These are phyloP conservation scores for Pemphredon lugubris DNA, from an alignment of 2,888 invertebrate species.

Conservation along the genomic window DNA sequence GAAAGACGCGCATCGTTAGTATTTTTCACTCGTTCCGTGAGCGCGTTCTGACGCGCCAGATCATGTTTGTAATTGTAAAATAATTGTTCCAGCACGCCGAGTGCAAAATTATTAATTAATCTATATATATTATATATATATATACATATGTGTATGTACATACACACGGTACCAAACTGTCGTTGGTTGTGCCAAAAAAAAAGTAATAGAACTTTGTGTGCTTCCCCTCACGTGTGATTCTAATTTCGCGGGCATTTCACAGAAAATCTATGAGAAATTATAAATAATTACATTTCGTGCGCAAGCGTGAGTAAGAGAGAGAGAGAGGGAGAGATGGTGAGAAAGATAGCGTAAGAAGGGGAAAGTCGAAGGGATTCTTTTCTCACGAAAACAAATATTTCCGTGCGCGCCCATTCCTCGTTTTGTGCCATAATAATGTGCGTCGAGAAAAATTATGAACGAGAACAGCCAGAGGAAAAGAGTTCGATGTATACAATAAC, in stretches of 20 bases:
- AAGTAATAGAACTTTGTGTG: conserved; percentile 44
- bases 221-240: conserved; percentile 62
- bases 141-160: conserved; percentile 49
- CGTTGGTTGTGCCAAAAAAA: conserved; percentile 72
- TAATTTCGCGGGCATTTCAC: conserved; percentile 67
- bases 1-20: conserved; percentile 43
- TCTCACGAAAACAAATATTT: conserved; percentile 35
- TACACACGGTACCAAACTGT: conserved; percentile 70
- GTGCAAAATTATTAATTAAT: conserved; percentile 50
- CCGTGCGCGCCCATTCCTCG: conserved; percentile 42
- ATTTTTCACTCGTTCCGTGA: conserved; percentile 46
- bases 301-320: conserved; percentile 12
- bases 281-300: conserved; percentile 26
- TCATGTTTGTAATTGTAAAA: conserved; percentile 47
- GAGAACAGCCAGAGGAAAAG: conserved; percentile 12
- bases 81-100: conserved; percentile 40
- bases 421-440: conserved; percentile 74
- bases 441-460: conserved; percentile 30
- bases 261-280: conserved; percentile 27
- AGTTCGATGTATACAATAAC: not conserved
- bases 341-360: conserved; percentile 29
- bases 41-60: conserved; percentile 44
- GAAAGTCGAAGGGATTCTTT: conserved; percentile 40
- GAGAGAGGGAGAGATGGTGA: conserved; percentile 5
- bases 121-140: conserved; percentile 32